These are phyloP conservation scores for Drosophila mojavensis DNA, from an alignment of 1,140 invertebrate species.

Conservation along the genomic window DNA sequence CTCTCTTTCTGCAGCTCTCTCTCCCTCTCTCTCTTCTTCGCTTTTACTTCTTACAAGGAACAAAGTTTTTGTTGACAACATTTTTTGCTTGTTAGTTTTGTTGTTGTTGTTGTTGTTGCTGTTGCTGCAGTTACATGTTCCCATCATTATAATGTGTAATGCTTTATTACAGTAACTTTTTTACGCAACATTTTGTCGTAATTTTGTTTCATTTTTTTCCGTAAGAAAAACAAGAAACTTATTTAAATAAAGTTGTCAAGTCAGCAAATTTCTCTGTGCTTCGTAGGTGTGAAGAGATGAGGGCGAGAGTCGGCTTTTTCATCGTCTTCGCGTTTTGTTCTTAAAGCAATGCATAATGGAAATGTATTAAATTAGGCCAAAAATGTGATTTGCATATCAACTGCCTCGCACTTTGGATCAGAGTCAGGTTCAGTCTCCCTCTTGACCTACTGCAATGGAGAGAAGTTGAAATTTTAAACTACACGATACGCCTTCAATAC, in stretches of 20 bases:
- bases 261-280: slow-evolving; percentile 10
- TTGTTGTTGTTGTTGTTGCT: slow-evolving; percentile 29
- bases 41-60: slow-evolving; percentile 15
- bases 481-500: no score
- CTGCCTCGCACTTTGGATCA: background rate
- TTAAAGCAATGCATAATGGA: slow-evolving; percentile 35
- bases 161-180: slow-evolving; percentile 53
- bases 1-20: background rate
- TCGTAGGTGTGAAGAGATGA: slow-evolving; percentile 38
- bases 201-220: slow-evolving; percentile 22
- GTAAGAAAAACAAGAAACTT: slow-evolving; percentile 34
- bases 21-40: background rate
- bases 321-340: background rate
- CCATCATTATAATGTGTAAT: slow-evolving; percentile 63
- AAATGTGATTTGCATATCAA: slow-evolving; percentile 44
- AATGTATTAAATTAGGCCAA: slow-evolving; percentile 43
- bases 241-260: slow-evolving; percentile 44
- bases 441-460: background rate
- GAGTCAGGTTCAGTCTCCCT: background rate
- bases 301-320: background rate
- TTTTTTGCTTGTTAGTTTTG: slow-evolving; percentile 58
- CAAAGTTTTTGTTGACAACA: slow-evolving; percentile 59
- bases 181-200: slow-evolving; percentile 41
- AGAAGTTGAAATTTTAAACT: background rate
- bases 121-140: slow-evolving; percentile 51